These are phyloP conservation scores for Drymodes brunneopygia DNA, from an alignment of 2,113 vertebrate species.

Conservation along the genomic window DNA sequence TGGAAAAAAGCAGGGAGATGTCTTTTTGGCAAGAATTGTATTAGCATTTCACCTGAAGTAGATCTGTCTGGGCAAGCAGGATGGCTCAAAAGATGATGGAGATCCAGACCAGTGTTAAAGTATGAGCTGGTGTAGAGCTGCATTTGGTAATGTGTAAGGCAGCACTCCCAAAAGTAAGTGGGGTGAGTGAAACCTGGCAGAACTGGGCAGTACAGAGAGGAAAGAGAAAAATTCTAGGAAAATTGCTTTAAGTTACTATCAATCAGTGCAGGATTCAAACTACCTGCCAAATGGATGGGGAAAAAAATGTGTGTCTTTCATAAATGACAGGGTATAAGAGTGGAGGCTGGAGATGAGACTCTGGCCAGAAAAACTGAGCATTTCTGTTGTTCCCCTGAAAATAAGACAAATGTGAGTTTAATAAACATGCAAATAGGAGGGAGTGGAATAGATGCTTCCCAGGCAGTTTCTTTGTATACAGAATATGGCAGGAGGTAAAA, in stretches of 20 bases:
- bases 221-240: not conserved
- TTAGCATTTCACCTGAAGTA: not conserved
- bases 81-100: not conserved
- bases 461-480: not conserved
- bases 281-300: not conserved
- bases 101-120: not conserved
- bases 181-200: not conserved
- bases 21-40: not conserved
- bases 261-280: not conserved
- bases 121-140: not conserved
- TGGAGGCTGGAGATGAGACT: not conserved
- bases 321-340: not conserved
- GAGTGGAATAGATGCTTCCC: not conserved
- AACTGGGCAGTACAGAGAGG: not conserved
- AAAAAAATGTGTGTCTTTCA: accelerated
- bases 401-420: not conserved
- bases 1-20: not conserved
- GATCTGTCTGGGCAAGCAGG: not conserved
- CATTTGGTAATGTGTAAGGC: not conserved
- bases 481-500: not conserved
- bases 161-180: not conserved
- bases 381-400: not conserved
- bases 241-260: not conserved
- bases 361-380: not conserved
- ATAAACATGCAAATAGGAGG: not conserved